Conservation (phyloP, 1,140 invertebrate genomes). For the Hycleus phaleratus region DNA sequence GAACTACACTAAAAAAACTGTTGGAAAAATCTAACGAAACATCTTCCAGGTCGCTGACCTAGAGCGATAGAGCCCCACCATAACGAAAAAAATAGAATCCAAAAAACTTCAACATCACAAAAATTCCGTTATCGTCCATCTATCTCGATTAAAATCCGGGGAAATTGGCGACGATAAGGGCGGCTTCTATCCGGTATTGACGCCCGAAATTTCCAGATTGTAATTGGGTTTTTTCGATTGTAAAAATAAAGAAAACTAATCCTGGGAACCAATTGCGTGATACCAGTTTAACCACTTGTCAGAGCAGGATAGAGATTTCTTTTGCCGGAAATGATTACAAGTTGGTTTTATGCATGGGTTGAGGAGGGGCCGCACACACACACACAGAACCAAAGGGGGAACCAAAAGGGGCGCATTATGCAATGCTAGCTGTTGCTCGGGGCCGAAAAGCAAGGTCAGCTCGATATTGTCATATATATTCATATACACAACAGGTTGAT, state of each 20-base stretch:
- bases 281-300: slow-evolving; percentile 13
- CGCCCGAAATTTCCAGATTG: neutral
- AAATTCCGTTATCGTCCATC: too few species aligned
- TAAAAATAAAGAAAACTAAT: neutral
- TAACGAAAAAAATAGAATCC: too few species aligned
- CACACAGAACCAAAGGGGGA: neutral
- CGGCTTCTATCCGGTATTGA: too few species aligned
- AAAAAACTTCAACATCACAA: too few species aligned
- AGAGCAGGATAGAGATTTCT: slow-evolving; percentile 10
- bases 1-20: too few species aligned
- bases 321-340: slow-evolving; percentile 25
- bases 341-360: slow-evolving; percentile 20
- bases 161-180: too few species aligned
- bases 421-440: slow-evolving; percentile 14
- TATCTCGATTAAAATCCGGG: too few species aligned
- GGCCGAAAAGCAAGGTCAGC: slow-evolving; percentile 25
- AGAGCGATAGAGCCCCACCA: too few species aligned
- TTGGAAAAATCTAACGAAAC: too few species aligned
- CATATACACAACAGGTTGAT: slow-evolving; percentile 11
- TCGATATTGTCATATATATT: neutral
- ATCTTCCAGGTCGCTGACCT: too few species aligned
- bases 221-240: neutral
- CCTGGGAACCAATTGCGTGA: neutral
- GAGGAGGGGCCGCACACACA: slow-evolving; percentile 3
- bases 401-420: slow-evolving; percentile 23